phyloP scores from a whole-genome alignment of 2,113 vertebrate genomes.

The Dicaeum eximium region DNA sequence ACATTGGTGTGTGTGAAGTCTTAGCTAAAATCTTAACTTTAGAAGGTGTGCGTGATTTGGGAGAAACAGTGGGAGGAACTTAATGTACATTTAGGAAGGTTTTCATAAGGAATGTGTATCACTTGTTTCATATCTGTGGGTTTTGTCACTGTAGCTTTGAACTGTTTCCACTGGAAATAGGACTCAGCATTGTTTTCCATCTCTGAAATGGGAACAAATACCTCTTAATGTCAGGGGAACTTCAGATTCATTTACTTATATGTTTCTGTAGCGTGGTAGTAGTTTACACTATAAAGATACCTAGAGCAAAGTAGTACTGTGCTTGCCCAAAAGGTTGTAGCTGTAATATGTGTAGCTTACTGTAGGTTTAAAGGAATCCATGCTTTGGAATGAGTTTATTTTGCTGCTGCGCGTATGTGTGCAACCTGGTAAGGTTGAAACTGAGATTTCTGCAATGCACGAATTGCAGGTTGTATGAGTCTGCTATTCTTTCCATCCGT shows the following conservation, averaged over 20 bases:
- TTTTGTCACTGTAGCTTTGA: not conserved
- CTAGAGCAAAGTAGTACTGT: not conserved
- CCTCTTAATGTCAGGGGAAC: not conserved
- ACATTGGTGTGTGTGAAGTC: not conserved
- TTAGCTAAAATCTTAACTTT: not conserved
- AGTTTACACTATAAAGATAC: not conserved
- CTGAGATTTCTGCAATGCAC: not conserved
- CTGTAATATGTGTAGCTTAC: accelerated
- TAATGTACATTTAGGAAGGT: not conserved
- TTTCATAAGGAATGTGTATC: not conserved
- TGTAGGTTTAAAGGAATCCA: not conserved
- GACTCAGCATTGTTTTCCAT: not conserved
- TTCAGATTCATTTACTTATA: not conserved
- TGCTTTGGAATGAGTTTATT: not conserved
- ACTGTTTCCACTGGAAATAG: not conserved
- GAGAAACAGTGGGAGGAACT: not conserved
- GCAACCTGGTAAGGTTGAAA: not conserved
- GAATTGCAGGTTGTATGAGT: not conserved
- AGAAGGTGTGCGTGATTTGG: not conserved
- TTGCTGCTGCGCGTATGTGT: not conserved
- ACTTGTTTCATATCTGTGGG: not conserved
- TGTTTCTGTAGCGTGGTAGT: not conserved
- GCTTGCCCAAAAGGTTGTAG: not conserved
- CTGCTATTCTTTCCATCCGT: accelerated
- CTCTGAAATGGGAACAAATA: not conserved